Evolutionary conservation across 2,888 invertebrate genomes (phyloP), one percentile per base, ranked within the genome.

Genomic region (Lithophane socia): DNA sequence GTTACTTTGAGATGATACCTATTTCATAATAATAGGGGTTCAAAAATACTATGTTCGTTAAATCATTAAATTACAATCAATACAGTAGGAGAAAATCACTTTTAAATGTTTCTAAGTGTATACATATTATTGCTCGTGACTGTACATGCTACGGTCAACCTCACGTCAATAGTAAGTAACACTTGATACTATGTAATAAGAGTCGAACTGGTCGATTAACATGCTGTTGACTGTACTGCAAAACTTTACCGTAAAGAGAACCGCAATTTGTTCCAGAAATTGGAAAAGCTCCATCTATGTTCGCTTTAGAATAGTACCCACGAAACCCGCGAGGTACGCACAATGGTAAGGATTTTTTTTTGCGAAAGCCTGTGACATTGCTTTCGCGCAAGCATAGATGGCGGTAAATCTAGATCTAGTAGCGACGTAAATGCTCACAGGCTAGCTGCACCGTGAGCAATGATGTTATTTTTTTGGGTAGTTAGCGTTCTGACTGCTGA

Each of bases 211-310:
- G 21, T 63, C 3, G 13, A 21, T 63, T 63, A 37, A 21, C 7
- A 21, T 63, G 13, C 21, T 8, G 13, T 42, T 42, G 63, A 42
- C 42, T 42, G n/a, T 64, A n/a, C n/a, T n/a, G 42, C 42, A 2
- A n/a, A 13, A 64, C 42, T 2, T n/a, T 24, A 24, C 37, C 16
- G n/a, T 65, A 24, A 65, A 3, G 24, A 65, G 54, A 49, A 24
- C 21, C 8, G 29, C 10, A 29, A 21, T 21, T 49, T 21, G 2
- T 29, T 21, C 21, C 13, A 29, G 13, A 29, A 9, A 12, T 47
- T 8, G 18, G 16, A 47, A 66, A 21, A 47, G 47, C 18, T 24
- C 47, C 56, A 82, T 64, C 82, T 82, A 75, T 37, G 12, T 82
- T 44, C 18, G 18, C 0, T 5, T n/a, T 8, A 12, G 8, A 52